Evolutionary conservation across 2,888 invertebrate genomes (phyloP).

Genomic region (Graphium colonna): DNA sequence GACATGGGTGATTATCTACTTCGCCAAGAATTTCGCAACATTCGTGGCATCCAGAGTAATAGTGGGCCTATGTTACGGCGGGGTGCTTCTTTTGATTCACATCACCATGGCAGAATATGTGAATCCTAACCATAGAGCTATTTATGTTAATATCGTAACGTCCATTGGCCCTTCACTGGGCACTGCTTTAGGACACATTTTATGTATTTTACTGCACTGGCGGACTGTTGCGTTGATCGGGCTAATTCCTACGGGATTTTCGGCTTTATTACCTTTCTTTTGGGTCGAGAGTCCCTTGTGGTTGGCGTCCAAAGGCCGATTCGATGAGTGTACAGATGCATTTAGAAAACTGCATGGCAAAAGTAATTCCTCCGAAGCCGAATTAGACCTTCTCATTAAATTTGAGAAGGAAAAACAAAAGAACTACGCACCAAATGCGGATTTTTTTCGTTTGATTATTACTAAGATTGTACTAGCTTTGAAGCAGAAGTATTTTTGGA

Average conservation of each 20-base stretch:
- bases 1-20: slow-evolving; percentile 28
- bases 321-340: slow-evolving; percentile 30
- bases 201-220: slow-evolving; percentile 30
- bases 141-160: slow-evolving; percentile 5
- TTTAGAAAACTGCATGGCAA: slow-evolving; percentile 27
- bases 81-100: slow-evolving; percentile 21
- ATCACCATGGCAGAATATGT: slow-evolving; percentile 24
- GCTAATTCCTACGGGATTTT: no score
- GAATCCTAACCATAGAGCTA: slow-evolving; percentile 3
- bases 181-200: slow-evolving; percentile 26
- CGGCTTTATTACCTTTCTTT: slow-evolving; percentile 29
- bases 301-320: no score
- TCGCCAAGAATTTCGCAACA: slow-evolving; percentile 14
- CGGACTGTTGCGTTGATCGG: no score
- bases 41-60: slow-evolving; percentile 25
- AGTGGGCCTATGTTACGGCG: slow-evolving; percentile 28
- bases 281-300: no score
- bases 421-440: no score
- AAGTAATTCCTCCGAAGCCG: no score
- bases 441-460: no score
- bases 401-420: no score
- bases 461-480: no score
- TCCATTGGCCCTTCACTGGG: slow-evolving; percentile 26
- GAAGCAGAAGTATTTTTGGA: slow-evolving; percentile 36
- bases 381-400: no score